Base-by-base conservation (phyloP, 2,113 vertebrate genomes). In the Chloebia gouldiae region DNA sequence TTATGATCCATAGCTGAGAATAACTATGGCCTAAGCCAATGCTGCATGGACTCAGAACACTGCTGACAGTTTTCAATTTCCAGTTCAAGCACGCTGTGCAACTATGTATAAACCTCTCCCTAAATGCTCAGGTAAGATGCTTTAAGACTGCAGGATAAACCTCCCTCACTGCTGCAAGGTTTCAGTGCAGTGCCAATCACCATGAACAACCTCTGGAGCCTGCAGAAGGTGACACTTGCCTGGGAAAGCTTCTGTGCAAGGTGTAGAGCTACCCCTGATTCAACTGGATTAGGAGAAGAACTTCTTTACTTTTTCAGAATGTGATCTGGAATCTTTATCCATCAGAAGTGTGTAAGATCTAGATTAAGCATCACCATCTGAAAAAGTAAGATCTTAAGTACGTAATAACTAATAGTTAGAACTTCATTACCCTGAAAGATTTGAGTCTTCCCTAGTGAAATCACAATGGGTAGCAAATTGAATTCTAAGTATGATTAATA, bases 401-500 rank as follows among this genome's bases (percentile, higher is more conserved):
- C 57, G 35, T 73, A 92, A 92, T 94, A 96, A 95, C 91, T 95
- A 96, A 93, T 65, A 86, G 0, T 81, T 91, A 88, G 33, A 87
- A 72, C 44, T 86, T 56, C 21, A 82, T 93, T 95, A 93, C 16
- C 13, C 40, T 77, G 91, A 82, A 97, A 92, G 56, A 60, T 42
- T 60, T 71, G 68, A 77, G 85, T 31, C 75, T 68, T 90, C 47
- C 42, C 78, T 51, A 71, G 42, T 86, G 84, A 95, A 95, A 94
- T 88, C 44, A 81, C 51, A 70, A 45, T 5, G 25, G 63, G 59
- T 68, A 86, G 66, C n/a, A 95, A 96, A 95, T 91, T 61, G 45
- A 92, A 88, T 94, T 95, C 30, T 92, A 94, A 96, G 78, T 77
- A 87, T 85, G 70, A 91, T 95, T 93, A 95, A 87, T 93, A 94